Evolutionary conservation across 2,113 vertebrate genomes (phyloP).

Genomic region (Mionectes macconnelli): DNA sequence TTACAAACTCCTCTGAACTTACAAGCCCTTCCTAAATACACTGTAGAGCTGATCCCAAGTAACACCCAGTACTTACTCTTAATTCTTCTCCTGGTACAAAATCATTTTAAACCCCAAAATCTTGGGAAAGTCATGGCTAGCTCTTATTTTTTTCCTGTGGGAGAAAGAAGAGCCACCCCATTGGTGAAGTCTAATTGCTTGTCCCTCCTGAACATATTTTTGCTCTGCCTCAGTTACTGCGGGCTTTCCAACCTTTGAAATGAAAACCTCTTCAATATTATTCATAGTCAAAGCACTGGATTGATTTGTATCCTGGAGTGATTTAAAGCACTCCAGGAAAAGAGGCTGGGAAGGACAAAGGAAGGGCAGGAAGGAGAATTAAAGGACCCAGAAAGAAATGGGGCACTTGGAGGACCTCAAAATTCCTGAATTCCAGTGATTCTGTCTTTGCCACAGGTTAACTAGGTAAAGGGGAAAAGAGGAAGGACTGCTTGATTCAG

Average conservation of each 20-base stretch:
- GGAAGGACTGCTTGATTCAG: neutral
- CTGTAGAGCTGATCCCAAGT: neutral
- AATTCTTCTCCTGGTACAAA: neutral
- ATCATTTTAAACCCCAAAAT: neutral
- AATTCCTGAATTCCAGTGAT: neutral
- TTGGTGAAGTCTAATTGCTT: neutral
- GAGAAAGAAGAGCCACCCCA: neutral
- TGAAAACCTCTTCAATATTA: neutral
- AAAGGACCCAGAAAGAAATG: neutral
- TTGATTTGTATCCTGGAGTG: neutral
- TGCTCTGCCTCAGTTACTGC: neutral
- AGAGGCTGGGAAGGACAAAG: neutral
- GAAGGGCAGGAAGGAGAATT: neutral
- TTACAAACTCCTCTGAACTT: neutral
- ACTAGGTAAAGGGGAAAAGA: neutral
- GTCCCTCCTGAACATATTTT: neutral
- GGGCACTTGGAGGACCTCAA: neutral
- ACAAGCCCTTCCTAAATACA: neutral
- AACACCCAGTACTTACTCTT: neutral
- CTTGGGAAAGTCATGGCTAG: neutral
- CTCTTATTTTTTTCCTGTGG: neutral
- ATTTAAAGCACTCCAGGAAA: neutral
- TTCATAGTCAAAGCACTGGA: neutral
- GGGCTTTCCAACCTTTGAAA: neutral
- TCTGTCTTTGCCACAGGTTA: neutral